Evolutionary conservation across 2,113 vertebrate genomes (phyloP).

Genomic region (Hydropotes inermis): DNA sequence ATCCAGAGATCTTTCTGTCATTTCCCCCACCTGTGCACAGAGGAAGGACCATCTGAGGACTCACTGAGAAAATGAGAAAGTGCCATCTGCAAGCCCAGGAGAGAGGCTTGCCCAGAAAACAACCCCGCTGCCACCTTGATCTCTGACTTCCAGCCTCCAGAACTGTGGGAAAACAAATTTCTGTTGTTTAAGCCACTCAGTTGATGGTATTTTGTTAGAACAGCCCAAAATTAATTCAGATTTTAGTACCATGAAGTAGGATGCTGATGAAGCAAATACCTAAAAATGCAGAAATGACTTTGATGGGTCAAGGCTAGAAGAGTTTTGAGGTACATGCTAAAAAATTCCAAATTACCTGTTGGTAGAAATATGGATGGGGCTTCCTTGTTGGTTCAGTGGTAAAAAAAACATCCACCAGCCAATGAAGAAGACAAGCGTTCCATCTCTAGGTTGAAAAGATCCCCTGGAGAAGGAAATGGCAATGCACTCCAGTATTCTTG

Average conservation of each 20-base stretch:
- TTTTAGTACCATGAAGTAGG: background rate
- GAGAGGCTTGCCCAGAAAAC: background rate
- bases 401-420: background rate
- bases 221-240: background rate
- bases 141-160: background rate
- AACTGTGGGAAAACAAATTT: background rate
- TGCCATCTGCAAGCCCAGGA: background rate
- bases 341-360: background rate
- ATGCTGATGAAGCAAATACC: background rate
- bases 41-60: background rate
- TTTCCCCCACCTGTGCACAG: background rate
- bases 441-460: background rate
- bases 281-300: background rate
- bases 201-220: background rate
- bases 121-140: background rate
- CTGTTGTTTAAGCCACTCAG: background rate
- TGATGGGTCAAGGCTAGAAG: background rate
- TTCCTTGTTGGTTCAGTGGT: background rate
- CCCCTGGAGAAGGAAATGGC: background rate
- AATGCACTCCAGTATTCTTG: background rate
- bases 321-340: background rate
- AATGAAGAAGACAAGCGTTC: background rate
- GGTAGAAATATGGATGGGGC: background rate
- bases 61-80: background rate
- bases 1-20: background rate